phyloP scores from a whole-genome alignment of 2,888 invertebrate genomes.

The Steinernema scapterisci region DNA sequence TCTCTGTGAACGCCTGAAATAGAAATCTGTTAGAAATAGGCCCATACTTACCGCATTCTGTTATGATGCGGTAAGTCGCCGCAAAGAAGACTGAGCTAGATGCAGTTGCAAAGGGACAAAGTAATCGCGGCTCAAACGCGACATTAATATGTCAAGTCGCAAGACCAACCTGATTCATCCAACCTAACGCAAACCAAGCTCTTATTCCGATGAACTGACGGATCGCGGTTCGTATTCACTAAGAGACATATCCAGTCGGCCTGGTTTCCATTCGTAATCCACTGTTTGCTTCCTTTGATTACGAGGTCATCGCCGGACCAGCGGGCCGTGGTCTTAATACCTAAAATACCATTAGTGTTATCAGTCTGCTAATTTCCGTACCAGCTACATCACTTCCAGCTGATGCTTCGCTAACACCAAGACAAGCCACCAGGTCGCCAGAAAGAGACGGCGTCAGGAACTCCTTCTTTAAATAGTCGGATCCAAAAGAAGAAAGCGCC shows the following conservation, averaged over 20 bases:
- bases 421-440: slow-evolving; percentile 71
- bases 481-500: slow-evolving; percentile 69
- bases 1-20: slow-evolving; percentile 58
- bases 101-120: no score
- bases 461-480: slow-evolving; percentile 70
- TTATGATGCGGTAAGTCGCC: no score
- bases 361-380: no score
- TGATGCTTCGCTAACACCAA: slow-evolving; percentile 72
- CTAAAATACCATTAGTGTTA: slow-evolving; percentile 63
- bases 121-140: no score
- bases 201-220: slow-evolving; percentile 71
- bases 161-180: slow-evolving; percentile 41
- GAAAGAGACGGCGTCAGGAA: slow-evolving; percentile 71
- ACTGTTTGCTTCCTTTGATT: slow-evolving; percentile 73
- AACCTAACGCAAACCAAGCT: slow-evolving; percentile 72
- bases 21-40: no score
- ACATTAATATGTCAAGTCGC: no score
- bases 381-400: slow-evolving; percentile 72
- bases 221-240: slow-evolving; percentile 71
- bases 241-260: slow-evolving; percentile 74
- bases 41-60: no score
- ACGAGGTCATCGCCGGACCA: slow-evolving; percentile 70
- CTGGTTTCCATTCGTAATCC: slow-evolving; percentile 73
- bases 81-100: no score
- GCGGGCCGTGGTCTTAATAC: slow-evolving; percentile 71